These are phyloP conservation scores for Drosophila melanocephala DNA, from an alignment of 2,888 invertebrate genomes.

Conservation along the genomic window DNA sequence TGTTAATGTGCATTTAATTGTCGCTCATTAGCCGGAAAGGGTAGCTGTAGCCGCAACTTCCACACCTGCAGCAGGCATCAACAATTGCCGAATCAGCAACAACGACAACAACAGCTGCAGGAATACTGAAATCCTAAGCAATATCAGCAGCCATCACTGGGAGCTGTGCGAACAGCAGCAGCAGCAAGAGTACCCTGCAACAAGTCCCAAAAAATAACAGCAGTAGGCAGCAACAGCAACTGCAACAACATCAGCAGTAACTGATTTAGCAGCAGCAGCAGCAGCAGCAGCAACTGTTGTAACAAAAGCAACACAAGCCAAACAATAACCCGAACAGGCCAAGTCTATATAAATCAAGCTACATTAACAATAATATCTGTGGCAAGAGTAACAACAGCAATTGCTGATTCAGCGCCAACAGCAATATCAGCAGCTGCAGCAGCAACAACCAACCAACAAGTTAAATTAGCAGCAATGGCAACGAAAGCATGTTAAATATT, in stretches of 20 bases:
- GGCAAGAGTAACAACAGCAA: neutral
- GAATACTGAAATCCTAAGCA: neutral
- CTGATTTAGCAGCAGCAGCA: conserved; percentile 3
- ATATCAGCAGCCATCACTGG: conserved; percentile 5
- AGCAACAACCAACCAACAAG: neutral
- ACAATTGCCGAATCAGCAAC: neutral
- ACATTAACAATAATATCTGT: neutral
- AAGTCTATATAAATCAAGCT: neutral
- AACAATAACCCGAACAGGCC: neutral
- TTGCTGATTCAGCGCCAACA: conserved; percentile 3
- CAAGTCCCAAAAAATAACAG: neutral
- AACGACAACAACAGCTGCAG: conserved; percentile 2
- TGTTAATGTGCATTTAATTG: conserved; percentile 72
- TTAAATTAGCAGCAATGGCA: neutral
- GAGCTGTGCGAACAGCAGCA: neutral
- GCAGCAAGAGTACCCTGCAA: neutral
- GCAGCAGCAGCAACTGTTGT: neutral
- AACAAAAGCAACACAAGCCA: neutral
- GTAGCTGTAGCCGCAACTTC: conserved; percentile 5
- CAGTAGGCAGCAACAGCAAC: neutral
- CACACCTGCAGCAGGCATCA: conserved; percentile 12
- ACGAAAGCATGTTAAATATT: neutral
- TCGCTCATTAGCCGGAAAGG: conserved; percentile 60
- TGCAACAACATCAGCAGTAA: conserved; percentile 9
- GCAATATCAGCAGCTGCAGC: neutral